A percentile compares a stretch with the other conserved stretches of the same genome.
Conservation (phyloP, 2,888 invertebrate species). For the Dione vanillae region DNA sequence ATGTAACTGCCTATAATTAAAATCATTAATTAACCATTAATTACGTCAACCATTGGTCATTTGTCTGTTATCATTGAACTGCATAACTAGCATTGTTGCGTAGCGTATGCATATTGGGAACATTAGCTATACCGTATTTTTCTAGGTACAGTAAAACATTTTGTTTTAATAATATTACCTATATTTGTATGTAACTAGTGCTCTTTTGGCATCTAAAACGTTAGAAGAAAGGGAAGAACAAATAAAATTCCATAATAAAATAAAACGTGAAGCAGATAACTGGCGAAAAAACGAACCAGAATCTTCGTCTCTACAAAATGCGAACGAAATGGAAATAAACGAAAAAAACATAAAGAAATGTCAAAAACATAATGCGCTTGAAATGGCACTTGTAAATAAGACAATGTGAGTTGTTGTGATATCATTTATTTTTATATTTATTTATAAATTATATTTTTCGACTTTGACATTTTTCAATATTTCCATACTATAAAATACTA, state of each 20-base stretch:
- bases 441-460: no score
- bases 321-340: conserved; percentile 49
- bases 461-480: no score
- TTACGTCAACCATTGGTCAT: conserved; percentile 5
- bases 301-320: conserved; percentile 46
- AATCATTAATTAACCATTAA: conserved; percentile 3
- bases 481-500: no score
- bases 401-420: conserved; percentile 54
- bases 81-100: not conserved
- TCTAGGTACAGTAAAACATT: not conserved
- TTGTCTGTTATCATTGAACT: not conserved
- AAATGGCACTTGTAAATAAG: conserved; percentile 57
- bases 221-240: conserved; percentile 64
- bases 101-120: not conserved
- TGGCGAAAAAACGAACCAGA: conserved; percentile 46
- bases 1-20: not conserved
- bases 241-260: conserved; percentile 57
- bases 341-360: conserved; percentile 34
- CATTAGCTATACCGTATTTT: not conserved
- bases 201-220: conserved; percentile 60
- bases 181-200: conserved; percentile 50
- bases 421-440: no score
- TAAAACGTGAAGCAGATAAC: conserved; percentile 50
- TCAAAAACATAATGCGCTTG: conserved; percentile 47
- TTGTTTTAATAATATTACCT: not conserved